Evolutionary conservation across 92 coral and sea anemone genomes (phyloP).

Genomic region (Siderastrea radians): DNA sequence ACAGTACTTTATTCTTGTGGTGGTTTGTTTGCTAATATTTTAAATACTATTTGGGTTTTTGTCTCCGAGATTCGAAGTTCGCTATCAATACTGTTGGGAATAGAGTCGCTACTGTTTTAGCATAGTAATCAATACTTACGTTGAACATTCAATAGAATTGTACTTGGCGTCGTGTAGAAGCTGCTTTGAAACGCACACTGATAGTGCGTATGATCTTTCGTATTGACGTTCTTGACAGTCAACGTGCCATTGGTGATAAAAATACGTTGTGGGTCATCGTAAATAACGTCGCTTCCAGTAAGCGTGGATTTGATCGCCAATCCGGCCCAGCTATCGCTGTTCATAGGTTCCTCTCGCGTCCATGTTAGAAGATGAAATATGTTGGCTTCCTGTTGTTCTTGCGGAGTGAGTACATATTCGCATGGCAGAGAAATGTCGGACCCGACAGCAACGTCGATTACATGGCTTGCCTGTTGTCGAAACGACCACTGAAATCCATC

Average conservation of each 20-base stretch:
- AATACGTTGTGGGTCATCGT: constrained; percentile 50
- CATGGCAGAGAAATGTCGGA: constrained; percentile 63
- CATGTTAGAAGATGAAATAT: constrained; percentile 60
- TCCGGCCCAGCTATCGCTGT: constrained; percentile 68
- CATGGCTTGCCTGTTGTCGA: constrained; percentile 43
- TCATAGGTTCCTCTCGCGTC: constrained; percentile 65
- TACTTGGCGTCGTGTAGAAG: constrained; percentile 76
- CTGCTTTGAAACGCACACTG: constrained; percentile 81
- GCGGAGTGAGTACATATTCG: constrained; percentile 54
- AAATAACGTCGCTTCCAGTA: constrained; percentile 52
- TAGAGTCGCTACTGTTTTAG: background rate
- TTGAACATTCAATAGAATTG: constrained; percentile 63
- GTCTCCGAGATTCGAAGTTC: background rate
- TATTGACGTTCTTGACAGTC: constrained; percentile 51
- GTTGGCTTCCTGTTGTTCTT: constrained; percentile 47
- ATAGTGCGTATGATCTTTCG: constrained; percentile 73
- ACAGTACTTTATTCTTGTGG: too few relatives aligned
- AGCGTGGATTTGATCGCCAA: constrained; percentile 42
- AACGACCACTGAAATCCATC: constrained; percentile 77
- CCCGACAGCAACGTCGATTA: constrained; percentile 48
- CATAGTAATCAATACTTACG: constrained; percentile 51
- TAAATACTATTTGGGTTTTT: background rate
- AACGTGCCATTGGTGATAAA: constrained; percentile 56
- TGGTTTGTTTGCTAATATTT: background rate
- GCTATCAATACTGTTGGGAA: background rate